A percentile compares a stretch with the other conserved stretches of the same genome.
These are phyloP conservation scores for Brachionus rotundiformis DNA, from an alignment of 1,140 invertebrate species.

Conservation along the genomic window DNA sequence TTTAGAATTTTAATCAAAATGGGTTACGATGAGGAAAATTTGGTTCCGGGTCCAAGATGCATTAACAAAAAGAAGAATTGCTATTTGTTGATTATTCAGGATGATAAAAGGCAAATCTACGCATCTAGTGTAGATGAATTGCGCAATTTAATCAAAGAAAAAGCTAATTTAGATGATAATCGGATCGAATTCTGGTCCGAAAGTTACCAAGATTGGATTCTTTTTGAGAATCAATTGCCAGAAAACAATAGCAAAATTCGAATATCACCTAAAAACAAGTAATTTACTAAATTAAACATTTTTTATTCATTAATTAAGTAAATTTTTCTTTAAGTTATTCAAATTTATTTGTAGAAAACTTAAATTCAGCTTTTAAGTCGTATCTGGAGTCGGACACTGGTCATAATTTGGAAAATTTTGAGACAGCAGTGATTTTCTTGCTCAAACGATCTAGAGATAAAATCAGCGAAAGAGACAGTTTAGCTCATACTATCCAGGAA, in stretches of 20 bases:
- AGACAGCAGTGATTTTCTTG: slow-evolving; percentile 25
- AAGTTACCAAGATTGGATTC: slow-evolving; percentile 2
- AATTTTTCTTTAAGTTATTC: neutral
- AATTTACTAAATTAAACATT: neutral
- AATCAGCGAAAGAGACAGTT: neutral
- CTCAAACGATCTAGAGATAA: neutral
- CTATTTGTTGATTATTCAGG: neutral
- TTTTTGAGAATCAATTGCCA: neutral
- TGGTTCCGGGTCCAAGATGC: neutral
- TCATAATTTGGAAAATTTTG: slow-evolving; percentile 31
- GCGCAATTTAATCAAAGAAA: neutral
- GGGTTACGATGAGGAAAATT: slow-evolving; percentile 33
- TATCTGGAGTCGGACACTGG: slow-evolving; percentile 2
- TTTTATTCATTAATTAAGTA: neutral
- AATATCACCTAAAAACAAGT: neutral
- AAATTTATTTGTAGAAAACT: slow-evolving; percentile 5
- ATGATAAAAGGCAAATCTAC: slow-evolving; percentile 5
- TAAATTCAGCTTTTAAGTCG: neutral
- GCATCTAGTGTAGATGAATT: neutral
- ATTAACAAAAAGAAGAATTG: neutral
- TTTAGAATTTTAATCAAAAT: neutral
- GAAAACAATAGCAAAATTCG: neutral
- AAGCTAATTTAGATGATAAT: neutral
- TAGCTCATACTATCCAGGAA: neutral
- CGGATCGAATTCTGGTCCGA: slow-evolving; percentile 27